These are phyloP conservation scores for Drosophila fulvimacula DNA, from an alignment of 2,888 invertebrate species.

Conservation along the genomic window DNA sequence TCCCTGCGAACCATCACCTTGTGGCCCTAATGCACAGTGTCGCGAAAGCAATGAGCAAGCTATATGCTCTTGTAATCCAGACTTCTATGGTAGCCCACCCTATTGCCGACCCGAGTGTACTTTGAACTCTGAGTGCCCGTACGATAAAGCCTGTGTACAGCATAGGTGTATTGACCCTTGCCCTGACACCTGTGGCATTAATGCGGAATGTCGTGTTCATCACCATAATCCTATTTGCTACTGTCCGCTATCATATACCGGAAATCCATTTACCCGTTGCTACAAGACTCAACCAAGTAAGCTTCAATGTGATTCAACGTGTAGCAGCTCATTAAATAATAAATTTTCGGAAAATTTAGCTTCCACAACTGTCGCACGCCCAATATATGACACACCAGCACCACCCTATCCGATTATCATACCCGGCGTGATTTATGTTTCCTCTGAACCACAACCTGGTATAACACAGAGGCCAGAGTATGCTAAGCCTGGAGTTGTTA, in stretches of 20 bases:
- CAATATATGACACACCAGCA: conserved; percentile 89
- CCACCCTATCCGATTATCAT: conserved; percentile 86
- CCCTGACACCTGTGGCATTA: conserved; percentile 87
- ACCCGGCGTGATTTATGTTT: conserved; percentile 86
- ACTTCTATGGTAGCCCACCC: conserved; percentile 90
- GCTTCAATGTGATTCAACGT: conserved; percentile 28
- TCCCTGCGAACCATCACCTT: conserved; percentile 88
- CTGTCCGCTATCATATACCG: conserved; percentile 86
- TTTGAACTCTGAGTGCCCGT: conserved; percentile 88
- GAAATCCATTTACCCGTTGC: conserved; percentile 89
- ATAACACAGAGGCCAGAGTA: conserved; percentile 25
- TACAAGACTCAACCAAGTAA: conserved; percentile 77
- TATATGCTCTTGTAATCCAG: conserved; percentile 89
- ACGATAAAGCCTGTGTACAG: conserved; percentile 88
- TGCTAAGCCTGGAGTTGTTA: conserved; percentile 26
- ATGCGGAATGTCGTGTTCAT: conserved; percentile 88
- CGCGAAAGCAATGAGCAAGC: conserved; percentile 86
- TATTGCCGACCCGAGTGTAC: conserved; percentile 91
- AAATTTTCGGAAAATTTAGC: conserved; percentile 22
- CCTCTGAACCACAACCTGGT: conserved; percentile 82
- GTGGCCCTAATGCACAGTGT: conserved; percentile 88
- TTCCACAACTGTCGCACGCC: conserved; percentile 82
- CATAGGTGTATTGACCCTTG: conserved; percentile 89
- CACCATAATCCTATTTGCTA: conserved; percentile 89
- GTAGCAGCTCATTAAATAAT: conserved; percentile 17